A percentile compares a stretch with the other conserved stretches of the same genome.
Evolutionary conservation across 2,888 invertebrate species (phyloP).

Genomic region (Saturnia pavonia): DNA sequence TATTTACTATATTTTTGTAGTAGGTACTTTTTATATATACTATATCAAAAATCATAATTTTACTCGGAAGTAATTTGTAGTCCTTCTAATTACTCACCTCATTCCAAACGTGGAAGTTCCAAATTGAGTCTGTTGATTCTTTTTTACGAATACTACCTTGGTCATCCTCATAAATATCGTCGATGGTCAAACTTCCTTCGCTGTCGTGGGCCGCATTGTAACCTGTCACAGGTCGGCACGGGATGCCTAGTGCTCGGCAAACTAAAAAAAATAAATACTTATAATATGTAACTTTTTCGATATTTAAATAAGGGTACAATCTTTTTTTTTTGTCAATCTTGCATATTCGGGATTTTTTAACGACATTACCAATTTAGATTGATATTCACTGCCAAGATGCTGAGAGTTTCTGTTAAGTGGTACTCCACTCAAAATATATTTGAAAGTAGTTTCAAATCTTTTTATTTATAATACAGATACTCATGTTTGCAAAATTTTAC

Average conservation of each 20-base stretch:
- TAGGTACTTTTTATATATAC: neutral
- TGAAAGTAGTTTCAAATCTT: neutral
- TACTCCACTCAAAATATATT: neutral
- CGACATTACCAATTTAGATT: neutral
- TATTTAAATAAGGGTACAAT: neutral
- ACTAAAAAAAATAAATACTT: constrained; percentile 76
- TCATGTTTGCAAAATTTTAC: neutral
- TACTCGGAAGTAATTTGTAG: neutral
- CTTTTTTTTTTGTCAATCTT: too few relatives aligned
- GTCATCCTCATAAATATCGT: constrained; percentile 90
- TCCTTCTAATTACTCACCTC: constrained; percentile 66
- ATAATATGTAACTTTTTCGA: neutral
- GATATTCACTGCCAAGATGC: neutral
- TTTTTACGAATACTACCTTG: constrained; percentile 90
- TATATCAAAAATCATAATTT: neutral
- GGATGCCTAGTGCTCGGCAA: constrained; percentile 94
- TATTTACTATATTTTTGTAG: neutral
- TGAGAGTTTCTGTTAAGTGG: neutral
- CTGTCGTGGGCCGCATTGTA: constrained; percentile 98
- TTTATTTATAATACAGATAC: too few relatives aligned
- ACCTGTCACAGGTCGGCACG: constrained; percentile 92
- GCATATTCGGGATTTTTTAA: neutral
- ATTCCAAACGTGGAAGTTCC: constrained; percentile 99
- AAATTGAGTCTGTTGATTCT: constrained; percentile 92
- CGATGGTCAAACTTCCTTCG: constrained; percentile 94